These are phyloP conservation scores for Ivindomyrus marchei DNA, from an alignment of 2,113 vertebrate species.

Conservation along the genomic window DNA sequence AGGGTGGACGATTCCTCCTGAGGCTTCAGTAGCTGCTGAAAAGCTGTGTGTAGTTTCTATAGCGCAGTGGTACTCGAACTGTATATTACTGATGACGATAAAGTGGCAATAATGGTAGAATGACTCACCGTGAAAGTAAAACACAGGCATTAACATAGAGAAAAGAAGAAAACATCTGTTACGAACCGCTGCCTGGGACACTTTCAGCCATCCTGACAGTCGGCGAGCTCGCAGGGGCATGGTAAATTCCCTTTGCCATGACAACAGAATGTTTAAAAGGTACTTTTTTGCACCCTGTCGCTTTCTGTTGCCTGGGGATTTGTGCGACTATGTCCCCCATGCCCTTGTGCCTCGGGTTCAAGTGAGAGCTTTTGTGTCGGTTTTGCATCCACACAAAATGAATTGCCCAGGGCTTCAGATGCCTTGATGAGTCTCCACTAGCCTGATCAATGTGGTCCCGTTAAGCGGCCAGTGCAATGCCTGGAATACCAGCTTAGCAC, in stretches of 20 bases:
- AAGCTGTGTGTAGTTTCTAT: neutral
- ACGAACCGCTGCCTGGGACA: neutral
- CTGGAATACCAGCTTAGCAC: neutral
- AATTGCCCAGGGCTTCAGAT: slow-evolving; percentile 24
- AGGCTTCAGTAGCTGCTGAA: neutral
- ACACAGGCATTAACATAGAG: neutral
- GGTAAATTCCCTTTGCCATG: slow-evolving; percentile 6
- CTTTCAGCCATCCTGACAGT: neutral
- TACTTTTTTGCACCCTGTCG: slow-evolving; percentile 24
- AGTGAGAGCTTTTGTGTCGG: slow-evolving; percentile 9
- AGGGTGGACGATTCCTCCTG: neutral
- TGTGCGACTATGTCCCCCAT: slow-evolving; percentile 28
- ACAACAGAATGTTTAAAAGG: slow-evolving; percentile 29
- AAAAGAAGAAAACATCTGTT: neutral
- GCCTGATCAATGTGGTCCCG: neutral
- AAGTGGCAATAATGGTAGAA: neutral
- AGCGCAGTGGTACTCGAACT: neutral
- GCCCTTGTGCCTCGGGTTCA: slow-evolving; percentile 25
- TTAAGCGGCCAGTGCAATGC: neutral
- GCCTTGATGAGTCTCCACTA: neutral
- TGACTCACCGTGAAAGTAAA: neutral
- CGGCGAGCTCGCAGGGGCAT: neutral
- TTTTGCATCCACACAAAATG: slow-evolving; percentile 24
- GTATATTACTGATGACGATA: neutral
- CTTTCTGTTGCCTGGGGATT: slow-evolving; percentile 37